phyloP scores from a whole-genome alignment of 2,888 invertebrate species.

The Cacoxenus indagator region DNA sequence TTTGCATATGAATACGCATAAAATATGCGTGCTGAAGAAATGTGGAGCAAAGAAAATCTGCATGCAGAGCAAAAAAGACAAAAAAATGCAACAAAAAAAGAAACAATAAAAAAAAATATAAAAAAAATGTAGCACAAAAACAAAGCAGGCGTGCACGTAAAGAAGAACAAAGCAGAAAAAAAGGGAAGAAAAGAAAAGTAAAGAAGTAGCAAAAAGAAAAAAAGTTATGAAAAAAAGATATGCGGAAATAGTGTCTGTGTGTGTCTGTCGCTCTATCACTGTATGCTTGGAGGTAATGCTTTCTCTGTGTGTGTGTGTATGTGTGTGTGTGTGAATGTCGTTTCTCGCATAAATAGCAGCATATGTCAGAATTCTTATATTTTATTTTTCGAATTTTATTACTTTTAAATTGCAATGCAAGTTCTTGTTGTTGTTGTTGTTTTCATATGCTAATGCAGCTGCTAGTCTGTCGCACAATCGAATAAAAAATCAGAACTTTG shows the following conservation, averaged over 20 bases:
- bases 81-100: conserved; percentile 13
- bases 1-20: conserved; percentile 53
- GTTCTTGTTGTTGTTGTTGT: background rate
- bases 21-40: conserved; percentile 40
- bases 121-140: conserved; percentile 46
- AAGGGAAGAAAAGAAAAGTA: too few relatives aligned
- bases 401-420: conserved; percentile 48
- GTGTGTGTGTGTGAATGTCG: conserved; percentile 19
- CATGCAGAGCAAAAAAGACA: conserved; percentile 5
- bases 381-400: conserved; percentile 23
- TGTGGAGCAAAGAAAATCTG: conserved; percentile 40
- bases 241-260: conserved; percentile 38
- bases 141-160: too few relatives aligned
- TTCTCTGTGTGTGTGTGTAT: conserved; percentile 11
- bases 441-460: background rate
- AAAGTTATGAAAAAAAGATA: too few relatives aligned
- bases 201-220: too few relatives aligned
- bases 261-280: conserved; percentile 38
- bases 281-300: conserved; percentile 29
- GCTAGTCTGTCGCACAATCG: background rate
- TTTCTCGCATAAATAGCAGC: conserved; percentile 53
- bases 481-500: background rate
- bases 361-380: conserved; percentile 27
- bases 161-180: conserved; percentile 24
- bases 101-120: conserved; percentile 26